phyloP scores from a whole-genome alignment of 2,113 vertebrate genomes.

The Platysternon megacephalum region DNA sequence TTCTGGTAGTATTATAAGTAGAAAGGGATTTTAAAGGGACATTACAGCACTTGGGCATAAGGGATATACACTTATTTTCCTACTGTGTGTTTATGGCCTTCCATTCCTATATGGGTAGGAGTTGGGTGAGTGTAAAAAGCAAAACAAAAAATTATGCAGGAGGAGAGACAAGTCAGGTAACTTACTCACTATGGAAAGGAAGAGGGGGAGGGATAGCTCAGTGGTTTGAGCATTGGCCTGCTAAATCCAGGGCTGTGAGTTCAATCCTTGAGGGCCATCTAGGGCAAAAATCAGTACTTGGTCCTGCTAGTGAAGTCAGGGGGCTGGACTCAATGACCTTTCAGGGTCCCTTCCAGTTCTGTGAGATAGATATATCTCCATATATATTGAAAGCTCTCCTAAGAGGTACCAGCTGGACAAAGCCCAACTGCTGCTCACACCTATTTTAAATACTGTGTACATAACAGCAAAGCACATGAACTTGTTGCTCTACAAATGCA shows the following conservation, averaged over 20 bases:
- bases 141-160: not conserved
- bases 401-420: not conserved
- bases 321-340: too few relatives aligned
- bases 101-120: not conserved
- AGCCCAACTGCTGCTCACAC: not conserved
- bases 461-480: not conserved
- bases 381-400: too few relatives aligned
- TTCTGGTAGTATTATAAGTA: not conserved
- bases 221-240: too few relatives aligned
- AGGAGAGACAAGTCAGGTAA: not conserved
- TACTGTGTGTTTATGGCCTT: not conserved
- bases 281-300: too few relatives aligned
- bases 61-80: not conserved
- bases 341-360: too few relatives aligned
- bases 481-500: not conserved
- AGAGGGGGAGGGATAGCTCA: too few relatives aligned
- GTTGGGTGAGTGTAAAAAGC: not conserved
- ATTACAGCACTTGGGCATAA: not conserved
- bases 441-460: not conserved
- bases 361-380: too few relatives aligned
- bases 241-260: too few relatives aligned
- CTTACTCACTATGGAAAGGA: not conserved
- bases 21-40: not conserved
- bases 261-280: too few relatives aligned
- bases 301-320: too few relatives aligned